Evolutionary conservation across 2,797 vertebrate species (phyloP).

Genomic region (Eospalax fontanierii): DNA sequence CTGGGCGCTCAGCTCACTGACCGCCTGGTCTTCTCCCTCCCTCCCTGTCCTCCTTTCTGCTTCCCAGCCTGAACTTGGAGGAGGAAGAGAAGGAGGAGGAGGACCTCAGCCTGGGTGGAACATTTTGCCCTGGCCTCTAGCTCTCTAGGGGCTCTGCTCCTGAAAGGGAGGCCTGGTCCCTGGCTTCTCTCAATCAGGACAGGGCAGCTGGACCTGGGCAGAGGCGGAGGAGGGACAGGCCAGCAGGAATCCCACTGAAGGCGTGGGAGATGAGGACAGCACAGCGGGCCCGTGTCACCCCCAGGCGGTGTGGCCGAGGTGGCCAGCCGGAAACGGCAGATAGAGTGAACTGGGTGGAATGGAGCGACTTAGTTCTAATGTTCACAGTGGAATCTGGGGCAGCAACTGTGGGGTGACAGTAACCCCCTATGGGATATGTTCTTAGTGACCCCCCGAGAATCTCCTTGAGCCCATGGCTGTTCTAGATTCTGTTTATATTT

Average conservation of each 20-base stretch:
- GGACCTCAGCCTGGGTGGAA: not conserved
- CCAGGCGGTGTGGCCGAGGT: too few relatives aligned
- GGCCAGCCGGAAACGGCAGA: not conserved
- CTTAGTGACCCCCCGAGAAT: not conserved
- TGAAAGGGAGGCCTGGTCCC: conserved; percentile 64
- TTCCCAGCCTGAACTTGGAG: not conserved
- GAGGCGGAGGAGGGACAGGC: conserved; percentile 12
- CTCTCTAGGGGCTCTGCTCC: conserved; percentile 1
- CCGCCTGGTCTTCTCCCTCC: not conserved
- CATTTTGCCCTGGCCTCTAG: not conserved
- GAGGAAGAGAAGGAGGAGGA: not conserved
- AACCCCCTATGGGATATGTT: not conserved
- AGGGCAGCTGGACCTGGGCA: conserved; percentile 47
- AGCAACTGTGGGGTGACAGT: accelerated
- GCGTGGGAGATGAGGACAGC: not conserved
- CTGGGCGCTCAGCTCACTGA: accelerated
- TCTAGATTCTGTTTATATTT: not conserved
- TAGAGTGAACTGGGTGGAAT: not conserved
- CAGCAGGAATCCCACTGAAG: not conserved
- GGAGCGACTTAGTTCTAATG: not conserved
- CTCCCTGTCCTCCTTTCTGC: not conserved
- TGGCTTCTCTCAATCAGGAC: conserved; percentile 66
- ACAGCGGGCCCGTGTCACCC: accelerated
- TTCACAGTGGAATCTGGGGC: conserved; percentile 12
- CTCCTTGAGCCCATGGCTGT: too few relatives aligned